phyloP scores from a whole-genome alignment of 2,113 vertebrate genomes.

The Herpetotheres cachinnans region DNA sequence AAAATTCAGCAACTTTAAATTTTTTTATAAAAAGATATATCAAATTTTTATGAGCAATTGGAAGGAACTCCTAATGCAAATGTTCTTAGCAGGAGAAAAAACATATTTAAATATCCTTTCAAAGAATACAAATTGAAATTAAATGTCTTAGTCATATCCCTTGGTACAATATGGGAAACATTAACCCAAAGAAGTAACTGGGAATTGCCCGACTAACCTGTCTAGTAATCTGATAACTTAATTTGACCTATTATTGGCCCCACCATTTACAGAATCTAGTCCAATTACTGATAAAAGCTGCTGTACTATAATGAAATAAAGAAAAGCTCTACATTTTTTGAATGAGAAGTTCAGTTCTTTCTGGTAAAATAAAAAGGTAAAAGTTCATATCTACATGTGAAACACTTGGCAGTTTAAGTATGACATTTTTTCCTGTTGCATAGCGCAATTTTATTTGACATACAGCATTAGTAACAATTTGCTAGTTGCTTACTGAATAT shows the following conservation, averaged over 20 bases:
- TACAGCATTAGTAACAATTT: not conserved
- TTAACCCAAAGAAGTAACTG: not conserved
- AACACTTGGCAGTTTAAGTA: not conserved
- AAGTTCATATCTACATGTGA: not conserved
- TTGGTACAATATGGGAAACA: not conserved
- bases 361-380: not conserved
- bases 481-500: not conserved
- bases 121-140: not conserved
- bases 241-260: not conserved
- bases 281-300: not conserved
- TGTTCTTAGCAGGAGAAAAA: not conserved
- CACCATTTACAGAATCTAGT: not conserved
- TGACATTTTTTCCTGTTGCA: not conserved
- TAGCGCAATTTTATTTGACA: not conserved
- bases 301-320: conserved; percentile 14
- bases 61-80: not conserved
- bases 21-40: not conserved
- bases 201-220: not conserved
- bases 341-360: not conserved
- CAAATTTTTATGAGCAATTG: not conserved
- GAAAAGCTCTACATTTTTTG: not conserved
- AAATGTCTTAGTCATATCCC: not conserved
- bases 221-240: not conserved
- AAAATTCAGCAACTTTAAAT: not conserved
- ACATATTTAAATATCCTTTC: not conserved